Conservation (phyloP, 2,113 vertebrate species). For the Dromas ardeola region DNA sequence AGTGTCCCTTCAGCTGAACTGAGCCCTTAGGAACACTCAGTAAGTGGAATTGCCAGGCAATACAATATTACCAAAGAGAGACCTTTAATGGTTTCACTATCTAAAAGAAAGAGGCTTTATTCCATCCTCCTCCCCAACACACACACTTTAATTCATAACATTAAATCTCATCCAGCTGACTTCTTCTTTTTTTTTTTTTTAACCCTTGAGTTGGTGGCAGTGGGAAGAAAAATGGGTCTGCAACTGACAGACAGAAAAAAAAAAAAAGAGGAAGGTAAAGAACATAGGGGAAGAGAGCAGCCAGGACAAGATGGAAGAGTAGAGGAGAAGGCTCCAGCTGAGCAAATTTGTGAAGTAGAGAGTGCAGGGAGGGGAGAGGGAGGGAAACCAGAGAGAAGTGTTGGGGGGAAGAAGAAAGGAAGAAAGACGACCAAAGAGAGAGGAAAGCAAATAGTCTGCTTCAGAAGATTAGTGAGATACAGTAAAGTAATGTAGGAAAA, state of each 20-base stretch:
- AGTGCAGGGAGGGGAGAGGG: not conserved
- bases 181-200: not conserved
- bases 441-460: not conserved
- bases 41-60: not conserved
- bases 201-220: not conserved
- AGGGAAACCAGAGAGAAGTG: not conserved
- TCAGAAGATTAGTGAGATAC: not conserved
- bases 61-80: slow-evolving; percentile 13
- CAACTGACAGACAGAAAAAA: not conserved
- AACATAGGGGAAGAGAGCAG: not conserved
- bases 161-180: not conserved
- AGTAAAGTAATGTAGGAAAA: not conserved
- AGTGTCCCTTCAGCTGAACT: slow-evolving; percentile 5
- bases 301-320: not conserved
- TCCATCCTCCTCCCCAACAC: not conserved
- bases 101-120: slow-evolving; percentile 14
- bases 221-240: not conserved
- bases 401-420: not conserved
- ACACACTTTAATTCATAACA: slow-evolving; percentile 17
- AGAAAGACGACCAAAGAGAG: not conserved
- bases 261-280: not conserved
- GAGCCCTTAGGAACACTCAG: not conserved
- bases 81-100: not conserved
- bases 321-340: not conserved
- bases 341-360: not conserved